A percentile compares a stretch with the other conserved stretches of the same genome.
Conservation (phyloP, 2,113 vertebrate genomes). For the Isurus oxyrinchus region DNA sequence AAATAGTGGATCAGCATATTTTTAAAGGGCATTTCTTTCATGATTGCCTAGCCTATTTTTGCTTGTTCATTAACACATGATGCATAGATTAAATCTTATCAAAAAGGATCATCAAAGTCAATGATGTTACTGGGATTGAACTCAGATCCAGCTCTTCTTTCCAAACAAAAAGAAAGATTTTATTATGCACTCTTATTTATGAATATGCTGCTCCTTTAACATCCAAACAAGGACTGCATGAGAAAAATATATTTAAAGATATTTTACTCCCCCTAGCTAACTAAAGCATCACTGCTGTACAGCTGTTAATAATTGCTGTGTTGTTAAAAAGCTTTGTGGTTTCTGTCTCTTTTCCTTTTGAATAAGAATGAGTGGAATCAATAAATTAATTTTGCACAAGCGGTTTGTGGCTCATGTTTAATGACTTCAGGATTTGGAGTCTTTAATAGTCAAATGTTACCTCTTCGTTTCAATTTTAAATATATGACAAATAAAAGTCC, state of each 20-base stretch:
- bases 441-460: background rate
- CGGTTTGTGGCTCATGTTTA: background rate
- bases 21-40: background rate
- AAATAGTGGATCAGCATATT: background rate
- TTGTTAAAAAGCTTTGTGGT: constrained; percentile 6
- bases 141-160: background rate
- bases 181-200: background rate
- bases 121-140: background rate
- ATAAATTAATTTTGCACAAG: background rate
- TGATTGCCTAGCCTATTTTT: background rate
- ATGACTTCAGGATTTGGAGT: background rate
- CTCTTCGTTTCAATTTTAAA: background rate
- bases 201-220: background rate
- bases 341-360: background rate
- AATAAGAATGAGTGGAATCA: constrained; percentile 4
- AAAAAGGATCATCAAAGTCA: background rate
- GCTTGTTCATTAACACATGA: background rate
- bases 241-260: background rate
- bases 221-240: background rate
- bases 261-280: background rate
- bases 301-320: background rate
- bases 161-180: background rate
- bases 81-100: background rate
- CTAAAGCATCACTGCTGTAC: background rate
- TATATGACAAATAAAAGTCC: background rate